phyloP scores from a whole-genome alignment of 2,797 vertebrate genomes.

The Darevskia nairensis region DNA sequence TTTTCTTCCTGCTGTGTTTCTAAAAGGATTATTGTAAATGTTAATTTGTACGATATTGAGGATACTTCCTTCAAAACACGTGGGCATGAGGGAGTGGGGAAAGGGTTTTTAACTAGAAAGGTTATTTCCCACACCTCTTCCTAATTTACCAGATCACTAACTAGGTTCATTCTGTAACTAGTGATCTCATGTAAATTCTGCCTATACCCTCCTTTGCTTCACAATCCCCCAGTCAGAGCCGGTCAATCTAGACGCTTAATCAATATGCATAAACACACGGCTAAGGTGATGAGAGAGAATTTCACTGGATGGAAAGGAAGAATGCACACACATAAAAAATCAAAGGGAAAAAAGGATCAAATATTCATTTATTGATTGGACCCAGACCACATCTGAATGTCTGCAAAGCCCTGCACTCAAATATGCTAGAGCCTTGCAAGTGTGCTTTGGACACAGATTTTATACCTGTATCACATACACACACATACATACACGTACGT shows the following conservation, averaged over 20 bases:
- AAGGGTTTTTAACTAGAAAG: conserved; percentile 53
- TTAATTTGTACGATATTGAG: conserved; percentile 45
- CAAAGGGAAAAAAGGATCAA: not conserved
- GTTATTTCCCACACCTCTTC: conserved; percentile 58
- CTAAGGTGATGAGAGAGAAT: not conserved
- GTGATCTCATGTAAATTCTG: conserved; percentile 69
- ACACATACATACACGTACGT: not conserved
- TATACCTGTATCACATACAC: not conserved
- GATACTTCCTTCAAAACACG: conserved; percentile 52
- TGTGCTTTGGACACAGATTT: not conserved
- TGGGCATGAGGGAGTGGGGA: conserved; percentile 16
- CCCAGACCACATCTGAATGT: not conserved
- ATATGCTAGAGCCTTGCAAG: not conserved
- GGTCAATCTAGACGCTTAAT: not conserved
- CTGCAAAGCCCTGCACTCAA: not conserved
- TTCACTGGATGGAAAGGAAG: not conserved
- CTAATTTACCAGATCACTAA: conserved; percentile 61
- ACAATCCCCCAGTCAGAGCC: not conserved
- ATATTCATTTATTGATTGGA: not conserved
- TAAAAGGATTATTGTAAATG: conserved; percentile 46
- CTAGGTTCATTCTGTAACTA: conserved; percentile 21
- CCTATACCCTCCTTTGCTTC: conserved; percentile 46
- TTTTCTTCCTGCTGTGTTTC: conserved; percentile 62
- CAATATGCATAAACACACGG: not conserved
- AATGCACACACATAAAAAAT: not conserved